Evolutionary conservation across 1,140 invertebrate species (phyloP), one percentile per base, ranked within the genome.

Genomic region (Lycorma delicatula): DNA sequence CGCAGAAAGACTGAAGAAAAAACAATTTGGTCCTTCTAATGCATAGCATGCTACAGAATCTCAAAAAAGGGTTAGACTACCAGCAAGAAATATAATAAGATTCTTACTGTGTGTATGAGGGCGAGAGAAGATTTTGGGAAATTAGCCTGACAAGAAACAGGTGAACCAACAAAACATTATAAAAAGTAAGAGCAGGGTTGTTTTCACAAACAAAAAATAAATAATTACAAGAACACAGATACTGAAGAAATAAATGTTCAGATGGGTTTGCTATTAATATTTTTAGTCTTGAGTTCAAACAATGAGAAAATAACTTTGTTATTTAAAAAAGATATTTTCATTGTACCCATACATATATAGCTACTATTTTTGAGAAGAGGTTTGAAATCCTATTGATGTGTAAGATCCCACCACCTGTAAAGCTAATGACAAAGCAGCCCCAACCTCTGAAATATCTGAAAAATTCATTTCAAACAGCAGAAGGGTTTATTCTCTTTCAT

Each of bases 391-490:
- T 74, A 12, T 22, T 68, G 23, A 38, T 55, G 26, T 68, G 62
- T 58, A 63, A 34, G 22, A 38, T 67, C 64, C 16, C 51, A 69
- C 22, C 1, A 51, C 55, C 47, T 62, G 65, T 54, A 61, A 58
- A 51, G 46, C 48, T 52, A 25, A 27, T 1, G 65, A 64, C 55
- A 65, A 64, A 54, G 34, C 62, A 49, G 66, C 63, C 29, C 52
- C 66, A 12, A 65, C 68, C 22, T 41, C 44, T 20, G 54, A 65
- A 56, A 48, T 69, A 48, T 73, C 70, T 57, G 59, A 69, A 16
- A 67, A 60, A 47, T 70, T 72, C 64, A 60, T 74, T 28, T 52
- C 56, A 18, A 72, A 74, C 62, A 70, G 63, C 61, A 62, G 68
- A 61, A 48, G 61, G 47, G 57, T 54, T 46, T 73, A 71, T 58